Conservation (phyloP, 37 sponge, comb jelly and placozoan species). For the Halisarca cf. caerulea region DNA sequence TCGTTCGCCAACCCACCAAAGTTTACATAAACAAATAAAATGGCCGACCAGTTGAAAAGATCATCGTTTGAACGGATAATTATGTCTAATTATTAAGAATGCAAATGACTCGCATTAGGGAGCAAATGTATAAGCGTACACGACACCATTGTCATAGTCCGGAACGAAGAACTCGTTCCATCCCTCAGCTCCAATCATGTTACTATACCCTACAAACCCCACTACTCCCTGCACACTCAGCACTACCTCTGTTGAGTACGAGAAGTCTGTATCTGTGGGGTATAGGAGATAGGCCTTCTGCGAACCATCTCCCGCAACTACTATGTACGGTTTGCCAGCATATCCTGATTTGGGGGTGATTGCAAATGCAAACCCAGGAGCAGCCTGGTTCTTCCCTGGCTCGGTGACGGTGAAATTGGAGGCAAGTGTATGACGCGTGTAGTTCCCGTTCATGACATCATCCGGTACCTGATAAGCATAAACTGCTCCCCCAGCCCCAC, state of each 20-base stretch:
- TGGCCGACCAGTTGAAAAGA: too few species aligned
- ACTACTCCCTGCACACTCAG: conserved; percentile 36
- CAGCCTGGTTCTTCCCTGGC: conserved; percentile 25
- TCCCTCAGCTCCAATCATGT: conserved; percentile 18
- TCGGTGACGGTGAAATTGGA: conserved; percentile 38
- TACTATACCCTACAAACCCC: conserved; percentile 31
- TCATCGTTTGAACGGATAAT: too few species aligned
- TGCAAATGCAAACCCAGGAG: conserved; percentile 51
- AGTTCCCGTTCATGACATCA: conserved; percentile 33
- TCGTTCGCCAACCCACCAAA: too few species aligned
- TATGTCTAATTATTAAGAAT: background rate
- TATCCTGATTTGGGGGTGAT: conserved; percentile 22
- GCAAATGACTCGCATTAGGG: conserved; percentile 2
- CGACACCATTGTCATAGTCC: conserved; percentile 32
- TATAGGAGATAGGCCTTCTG: conserved; percentile 45
- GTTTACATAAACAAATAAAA: too few species aligned
- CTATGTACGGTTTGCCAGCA: conserved; percentile 37
- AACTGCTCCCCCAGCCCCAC: conserved; percentile 28
- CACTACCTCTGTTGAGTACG: conserved; percentile 30
- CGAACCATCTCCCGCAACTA: conserved; percentile 52
- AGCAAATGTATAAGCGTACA: conserved; percentile 56
- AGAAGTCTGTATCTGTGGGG: conserved; percentile 27
- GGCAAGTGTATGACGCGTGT: conserved; percentile 30
- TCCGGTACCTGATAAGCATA: conserved; percentile 46
- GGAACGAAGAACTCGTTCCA: conserved; percentile 59